Evolutionary conservation across 2,113 vertebrate genomes (phyloP).

Genomic region (Oncorhynchus clarkii): DNA sequence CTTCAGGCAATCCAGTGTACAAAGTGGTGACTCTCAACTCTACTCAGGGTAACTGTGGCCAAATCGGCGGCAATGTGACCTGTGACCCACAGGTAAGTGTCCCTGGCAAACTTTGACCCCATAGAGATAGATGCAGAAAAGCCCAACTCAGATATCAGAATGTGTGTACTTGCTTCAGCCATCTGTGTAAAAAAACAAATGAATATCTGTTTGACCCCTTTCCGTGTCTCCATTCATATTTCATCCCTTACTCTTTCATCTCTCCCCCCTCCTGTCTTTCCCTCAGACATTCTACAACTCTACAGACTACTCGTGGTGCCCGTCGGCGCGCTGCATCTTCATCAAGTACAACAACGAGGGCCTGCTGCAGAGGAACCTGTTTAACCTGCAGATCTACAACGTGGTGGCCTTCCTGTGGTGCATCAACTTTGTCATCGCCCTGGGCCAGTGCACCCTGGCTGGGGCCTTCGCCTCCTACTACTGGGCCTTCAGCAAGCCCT

Average conservation of each 20-base stretch:
- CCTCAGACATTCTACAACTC: constrained; percentile 58
- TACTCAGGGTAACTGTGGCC: constrained; percentile 43
- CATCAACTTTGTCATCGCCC: constrained; percentile 84
- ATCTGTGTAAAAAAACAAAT: no score
- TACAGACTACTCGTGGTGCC: constrained; percentile 49
- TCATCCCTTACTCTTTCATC: neutral
- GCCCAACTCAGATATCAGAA: no score
- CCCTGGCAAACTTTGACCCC: neutral
- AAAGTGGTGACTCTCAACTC: constrained; percentile 69
- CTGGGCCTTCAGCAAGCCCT: constrained; percentile 85
- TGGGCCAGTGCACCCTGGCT: constrained; percentile 87
- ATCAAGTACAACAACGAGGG: constrained; percentile 79
- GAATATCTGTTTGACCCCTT: no score
- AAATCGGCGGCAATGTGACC: constrained; percentile 49
- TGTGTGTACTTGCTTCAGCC: no score
- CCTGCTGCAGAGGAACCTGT: constrained; percentile 77
- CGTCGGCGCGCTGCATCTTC: constrained; percentile 75
- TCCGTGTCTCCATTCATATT: no score
- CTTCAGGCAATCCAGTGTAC: constrained; percentile 81
- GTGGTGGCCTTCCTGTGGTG: constrained; percentile 87
- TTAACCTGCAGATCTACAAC: constrained; percentile 89
- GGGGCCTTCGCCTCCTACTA: constrained; percentile 90
- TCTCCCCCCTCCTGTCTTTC: neutral
- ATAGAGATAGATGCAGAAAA: no score
- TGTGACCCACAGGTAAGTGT: constrained; percentile 76